Evolutionary conservation across 2,888 invertebrate species (phyloP), one percentile per base, ranked within the genome.

Genomic region (Drosophila quinaria): DNA sequence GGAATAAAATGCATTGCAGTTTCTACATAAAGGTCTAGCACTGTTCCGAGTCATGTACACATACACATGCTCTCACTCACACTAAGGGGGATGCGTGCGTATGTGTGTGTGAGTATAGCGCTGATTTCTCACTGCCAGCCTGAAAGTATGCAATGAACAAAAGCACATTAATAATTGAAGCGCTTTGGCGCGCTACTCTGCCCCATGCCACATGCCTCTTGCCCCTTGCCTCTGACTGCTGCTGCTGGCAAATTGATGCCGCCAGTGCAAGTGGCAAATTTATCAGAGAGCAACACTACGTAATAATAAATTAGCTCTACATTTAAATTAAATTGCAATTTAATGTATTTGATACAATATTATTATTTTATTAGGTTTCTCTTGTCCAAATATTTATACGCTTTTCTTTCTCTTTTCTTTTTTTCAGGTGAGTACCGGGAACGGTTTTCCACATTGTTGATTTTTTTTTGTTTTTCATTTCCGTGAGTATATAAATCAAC

Each of bases 141-240:
- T 74, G 71, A 89, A 86, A 86, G 86, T 86, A 89, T 86, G 85
- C 85, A 87, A 77, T 79, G 81, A 87, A 80, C 78, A 87, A 71
- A 78, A 84, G 73, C 84, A 72, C 80, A 81, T 85, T 87, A 89
- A 87, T 89, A 88, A 81, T 85, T 89, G 71, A 85, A 69, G 60
- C 61, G 72, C 79, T 71, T 65, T 70, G 83, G 68, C 60, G 64
- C 61, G 62, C 41, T 49, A 47, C 62, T 70, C 60, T 60, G 37
- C 35, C 47, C 29, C 22, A 19, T 51, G 11, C 19, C 22, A 6
- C 17, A 10, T 37, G 17, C 41, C 25, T 1, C 58, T n/a, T 35
- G 3, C 11, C 42, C 6, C 44, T 22, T 15, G 17, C 46, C 51
- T 8, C 22, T 42, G 11, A 15, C 10, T 39, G n/a, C 17, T 42